Conservation (phyloP, 2,113 vertebrate species). For the Rhinoderma darwinii region DNA sequence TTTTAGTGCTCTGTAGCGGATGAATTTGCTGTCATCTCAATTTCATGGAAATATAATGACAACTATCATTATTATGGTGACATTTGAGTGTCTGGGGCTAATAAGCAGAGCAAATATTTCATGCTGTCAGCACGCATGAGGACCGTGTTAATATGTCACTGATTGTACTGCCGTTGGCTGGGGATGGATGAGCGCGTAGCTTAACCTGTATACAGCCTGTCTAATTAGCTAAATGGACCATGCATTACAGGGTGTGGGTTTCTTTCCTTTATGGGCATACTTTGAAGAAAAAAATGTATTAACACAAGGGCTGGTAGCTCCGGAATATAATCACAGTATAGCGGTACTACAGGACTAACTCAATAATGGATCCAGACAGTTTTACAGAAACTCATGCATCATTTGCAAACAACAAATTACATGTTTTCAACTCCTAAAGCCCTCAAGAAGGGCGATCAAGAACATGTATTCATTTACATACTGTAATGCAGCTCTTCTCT, state of each 20-base stretch:
- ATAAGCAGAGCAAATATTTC: slow-evolving; percentile 6
- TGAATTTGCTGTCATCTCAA: not conserved
- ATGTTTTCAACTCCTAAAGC: not conserved
- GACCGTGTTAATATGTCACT: slow-evolving; percentile 21
- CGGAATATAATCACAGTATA: not conserved
- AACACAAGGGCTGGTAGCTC: not conserved
- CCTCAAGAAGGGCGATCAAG: not conserved
- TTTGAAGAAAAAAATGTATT: not conserved
- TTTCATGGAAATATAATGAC: slow-evolving; percentile 22
- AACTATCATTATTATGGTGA: too few species aligned
- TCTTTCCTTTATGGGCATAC: not conserved
- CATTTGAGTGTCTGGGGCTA: not conserved
- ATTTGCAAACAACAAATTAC: not conserved
- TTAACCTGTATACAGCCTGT: not conserved
- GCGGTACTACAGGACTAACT: not conserved
- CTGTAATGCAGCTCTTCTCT: not conserved
- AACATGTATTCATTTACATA: not conserved
- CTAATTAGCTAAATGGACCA: slow-evolving; percentile 18
- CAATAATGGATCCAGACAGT: not conserved
- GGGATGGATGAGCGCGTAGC: not conserved
- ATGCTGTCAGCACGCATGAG: not conserved
- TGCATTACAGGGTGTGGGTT: not conserved
- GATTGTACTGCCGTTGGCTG: not conserved
- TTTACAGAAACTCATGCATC: not conserved
- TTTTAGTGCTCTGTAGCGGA: not conserved